Base-by-base conservation (phyloP, 1,140 invertebrate species). In the Cydia amplana region DNA sequence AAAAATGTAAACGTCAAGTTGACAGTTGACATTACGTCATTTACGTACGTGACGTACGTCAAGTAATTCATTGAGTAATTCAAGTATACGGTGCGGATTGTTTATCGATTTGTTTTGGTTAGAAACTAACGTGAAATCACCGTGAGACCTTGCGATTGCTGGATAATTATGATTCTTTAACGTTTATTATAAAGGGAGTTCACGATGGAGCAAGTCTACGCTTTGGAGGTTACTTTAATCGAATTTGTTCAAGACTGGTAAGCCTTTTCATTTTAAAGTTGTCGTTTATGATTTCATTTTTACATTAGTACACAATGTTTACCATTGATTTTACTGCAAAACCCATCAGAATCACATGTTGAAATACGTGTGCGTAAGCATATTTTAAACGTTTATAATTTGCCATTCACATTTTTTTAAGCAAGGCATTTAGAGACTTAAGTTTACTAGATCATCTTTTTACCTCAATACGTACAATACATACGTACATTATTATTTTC, bases 121-220 rank as follows among this genome's bases (percentile, higher is more conserved):
- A 32, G 32, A 70, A 70, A 70, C 32, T 70, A 70, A 43, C 28
- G 18, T 70, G 2, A 70, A 70, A 70, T 43, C 18, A 18, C 32
- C 7, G 65, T 70, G 28, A 36, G 32, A 18, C 6, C n/a, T 36
- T 18, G 32, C n/a, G 28, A 70, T 70, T 36, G 9, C 65, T 18
- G 7, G 32, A 70, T 70, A 36, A 70, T 36, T 18, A 70, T 70
- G 65, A 36, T 36, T 10, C 6, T 20, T 4, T 70, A 40, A 20
- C 14, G n/a, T 70, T 36, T 43, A 16, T 36, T 3, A 36, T 36
- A n/a, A 40, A 70, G 16, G 6, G n/a, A 7, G 9, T 43, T 70
- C 77, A 84, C 55, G 43, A 89, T 89, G 88, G 88, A 90, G 63
- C 85, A 84, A 76, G 20, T 90, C 1, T 90, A 89, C 78, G 88